Conservation (phyloP, 2,113 vertebrate species). For the Excalfactoria chinensis region DNA sequence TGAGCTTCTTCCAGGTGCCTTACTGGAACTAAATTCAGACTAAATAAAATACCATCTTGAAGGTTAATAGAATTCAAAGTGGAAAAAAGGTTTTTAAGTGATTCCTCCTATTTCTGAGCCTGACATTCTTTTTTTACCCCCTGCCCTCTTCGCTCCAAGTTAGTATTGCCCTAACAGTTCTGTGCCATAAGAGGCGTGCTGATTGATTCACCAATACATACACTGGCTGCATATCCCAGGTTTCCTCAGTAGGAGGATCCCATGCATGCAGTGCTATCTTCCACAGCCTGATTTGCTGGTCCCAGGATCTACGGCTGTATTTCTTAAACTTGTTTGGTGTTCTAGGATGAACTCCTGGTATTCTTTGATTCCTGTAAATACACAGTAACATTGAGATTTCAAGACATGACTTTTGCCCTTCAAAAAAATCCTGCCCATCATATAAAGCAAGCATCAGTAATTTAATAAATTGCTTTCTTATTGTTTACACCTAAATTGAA, state of each 20-base stretch:
- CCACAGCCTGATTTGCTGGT: constrained; percentile 97
- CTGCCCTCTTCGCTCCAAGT: neutral
- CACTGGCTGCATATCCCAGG: constrained; percentile 83
- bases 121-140: neutral
- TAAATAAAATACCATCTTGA: neutral
- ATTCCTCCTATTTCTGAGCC: neutral
- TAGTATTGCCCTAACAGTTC: neutral
- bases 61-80: neutral
- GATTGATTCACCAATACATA: constrained; percentile 68
- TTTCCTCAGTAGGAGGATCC: constrained; percentile 88
- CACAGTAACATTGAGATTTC: neutral
- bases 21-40: neutral
- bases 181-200: neutral
- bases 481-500: neutral
- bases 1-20: neutral
- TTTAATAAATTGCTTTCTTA: fast-evolving
- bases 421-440: neutral
- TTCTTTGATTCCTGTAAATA: constrained; percentile 83
- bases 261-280: constrained; percentile 93
- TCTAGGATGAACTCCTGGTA: constrained; percentile 90
- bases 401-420: neutral
- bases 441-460: neutral
- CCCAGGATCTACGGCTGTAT: constrained; percentile 97
- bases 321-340: constrained; percentile 98
- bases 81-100: neutral